Percentiles rank a stretch among this genome's conserved stretches.
These are phyloP conservation scores for Galeopterus variegatus DNA, from an alignment of 2,113 vertebrate species.

Conservation along the genomic window DNA sequence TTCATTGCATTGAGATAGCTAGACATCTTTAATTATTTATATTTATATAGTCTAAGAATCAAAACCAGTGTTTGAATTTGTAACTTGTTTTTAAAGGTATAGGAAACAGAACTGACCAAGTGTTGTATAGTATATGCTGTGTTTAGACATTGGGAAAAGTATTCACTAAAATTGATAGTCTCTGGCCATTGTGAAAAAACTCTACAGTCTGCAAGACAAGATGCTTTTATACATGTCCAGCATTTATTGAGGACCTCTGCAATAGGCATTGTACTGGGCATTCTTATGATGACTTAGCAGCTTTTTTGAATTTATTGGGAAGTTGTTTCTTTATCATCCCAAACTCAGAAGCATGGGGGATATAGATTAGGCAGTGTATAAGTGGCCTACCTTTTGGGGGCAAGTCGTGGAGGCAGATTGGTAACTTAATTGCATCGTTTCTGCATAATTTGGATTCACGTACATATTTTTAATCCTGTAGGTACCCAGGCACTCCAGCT, in stretches of 20 bases:
- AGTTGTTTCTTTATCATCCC: neutral
- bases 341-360: neutral
- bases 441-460: slow-evolving; percentile 20
- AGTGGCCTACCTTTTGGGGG: neutral
- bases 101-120: neutral
- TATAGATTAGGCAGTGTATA: neutral
- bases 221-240: neutral
- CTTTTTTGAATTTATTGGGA: slow-evolving; percentile 10
- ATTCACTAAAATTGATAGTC: neutral
- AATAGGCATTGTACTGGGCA: neutral
- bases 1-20: neutral
- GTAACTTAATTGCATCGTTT: neutral
- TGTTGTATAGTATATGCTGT: neutral
- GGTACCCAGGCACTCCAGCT: slow-evolving; percentile 87
- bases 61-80: slow-evolving; percentile 2
- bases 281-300: neutral
- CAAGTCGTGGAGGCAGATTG: neutral
- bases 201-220: neutral
- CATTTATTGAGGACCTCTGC: neutral
- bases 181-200: neutral
- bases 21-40: neutral
- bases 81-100: slow-evolving; percentile 39
- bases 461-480: slow-evolving; percentile 76
- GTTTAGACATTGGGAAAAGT: neutral
- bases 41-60: neutral